A percentile compares a stretch with the other conserved stretches of the same genome.
These are phyloP conservation scores for Melozone crissalis DNA, from an alignment of 2,113 vertebrate species.

Conservation along the genomic window DNA sequence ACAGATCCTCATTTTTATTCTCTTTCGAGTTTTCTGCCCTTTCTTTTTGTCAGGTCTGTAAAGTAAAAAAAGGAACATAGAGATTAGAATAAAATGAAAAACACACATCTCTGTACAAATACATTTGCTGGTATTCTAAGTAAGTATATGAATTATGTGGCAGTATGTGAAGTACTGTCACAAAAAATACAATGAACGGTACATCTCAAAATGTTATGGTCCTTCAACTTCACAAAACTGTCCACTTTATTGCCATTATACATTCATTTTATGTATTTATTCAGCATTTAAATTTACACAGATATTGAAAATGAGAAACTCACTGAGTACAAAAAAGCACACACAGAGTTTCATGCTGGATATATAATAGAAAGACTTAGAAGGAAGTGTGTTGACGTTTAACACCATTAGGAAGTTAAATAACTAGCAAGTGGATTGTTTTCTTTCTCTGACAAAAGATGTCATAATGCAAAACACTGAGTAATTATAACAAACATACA, in stretches of 20 bases:
- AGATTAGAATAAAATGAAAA: constrained; percentile 54
- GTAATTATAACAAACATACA: background rate
- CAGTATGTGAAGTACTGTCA: background rate
- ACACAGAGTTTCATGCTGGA: background rate
- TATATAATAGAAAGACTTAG: background rate
- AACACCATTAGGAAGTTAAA: background rate
- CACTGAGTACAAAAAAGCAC: background rate
- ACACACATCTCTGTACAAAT: background rate
- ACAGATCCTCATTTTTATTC: constrained; percentile 4
- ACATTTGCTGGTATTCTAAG: background rate
- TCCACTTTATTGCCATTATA: background rate
- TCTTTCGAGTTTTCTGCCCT: constrained; percentile 53
- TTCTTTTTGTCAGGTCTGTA: constrained; percentile 69
- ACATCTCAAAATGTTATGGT: background rate
- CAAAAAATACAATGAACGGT: background rate
- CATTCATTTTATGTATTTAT: background rate
- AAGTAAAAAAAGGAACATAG: constrained; percentile 41
- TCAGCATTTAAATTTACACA: background rate
- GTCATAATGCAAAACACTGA: fast-evolving
- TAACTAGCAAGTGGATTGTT: background rate
- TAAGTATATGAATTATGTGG: background rate
- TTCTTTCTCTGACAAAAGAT: background rate
- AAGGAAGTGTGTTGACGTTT: background rate
- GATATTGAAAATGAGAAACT: background rate
- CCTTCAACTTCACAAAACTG: background rate